These are phyloP conservation scores for Dasyurus viverrinus DNA, from an alignment of 2,113 vertebrate genomes.

Conservation along the genomic window DNA sequence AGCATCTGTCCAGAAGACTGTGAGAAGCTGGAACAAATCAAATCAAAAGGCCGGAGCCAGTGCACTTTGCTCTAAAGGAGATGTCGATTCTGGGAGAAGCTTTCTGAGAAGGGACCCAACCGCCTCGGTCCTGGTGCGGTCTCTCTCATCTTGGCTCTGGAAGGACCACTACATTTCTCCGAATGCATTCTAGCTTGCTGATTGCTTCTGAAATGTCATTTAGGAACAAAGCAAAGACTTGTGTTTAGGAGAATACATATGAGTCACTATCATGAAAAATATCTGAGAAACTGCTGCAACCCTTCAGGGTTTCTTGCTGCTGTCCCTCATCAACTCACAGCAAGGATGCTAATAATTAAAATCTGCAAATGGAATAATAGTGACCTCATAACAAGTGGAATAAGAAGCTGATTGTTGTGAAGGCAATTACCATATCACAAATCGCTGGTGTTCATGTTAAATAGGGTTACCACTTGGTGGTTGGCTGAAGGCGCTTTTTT, in stretches of 20 bases:
- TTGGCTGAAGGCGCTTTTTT: conserved; percentile 86
- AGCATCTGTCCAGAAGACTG: conserved; percentile 24
- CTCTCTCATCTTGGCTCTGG: conserved; percentile 46
- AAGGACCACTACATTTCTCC: conserved; percentile 37
- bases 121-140: conserved; percentile 37
- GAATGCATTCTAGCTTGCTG: conserved; percentile 35
- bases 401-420: conserved; percentile 79
- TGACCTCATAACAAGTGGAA: conserved; percentile 73
- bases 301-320: conserved; percentile 41
- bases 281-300: conserved; percentile 20
- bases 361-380: conserved; percentile 55
- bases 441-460: conserved; percentile 89
- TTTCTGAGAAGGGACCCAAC: not conserved
- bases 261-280: conserved; percentile 49
- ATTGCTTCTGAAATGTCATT: conserved; percentile 55
- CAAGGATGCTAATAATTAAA: conserved; percentile 52
- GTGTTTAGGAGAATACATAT: conserved; percentile 61
- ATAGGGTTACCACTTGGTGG: conserved; percentile 83
- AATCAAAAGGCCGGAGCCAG: not conserved
- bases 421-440: conserved; percentile 82
- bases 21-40: not conserved
- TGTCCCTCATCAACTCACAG: conserved; percentile 56
- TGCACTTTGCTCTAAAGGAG: not conserved
- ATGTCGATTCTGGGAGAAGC: not conserved
- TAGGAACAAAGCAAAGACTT: conserved; percentile 58